phyloP scores from a whole-genome alignment of 2,797 vertebrate genomes.

The Holocentrus rufus region DNA sequence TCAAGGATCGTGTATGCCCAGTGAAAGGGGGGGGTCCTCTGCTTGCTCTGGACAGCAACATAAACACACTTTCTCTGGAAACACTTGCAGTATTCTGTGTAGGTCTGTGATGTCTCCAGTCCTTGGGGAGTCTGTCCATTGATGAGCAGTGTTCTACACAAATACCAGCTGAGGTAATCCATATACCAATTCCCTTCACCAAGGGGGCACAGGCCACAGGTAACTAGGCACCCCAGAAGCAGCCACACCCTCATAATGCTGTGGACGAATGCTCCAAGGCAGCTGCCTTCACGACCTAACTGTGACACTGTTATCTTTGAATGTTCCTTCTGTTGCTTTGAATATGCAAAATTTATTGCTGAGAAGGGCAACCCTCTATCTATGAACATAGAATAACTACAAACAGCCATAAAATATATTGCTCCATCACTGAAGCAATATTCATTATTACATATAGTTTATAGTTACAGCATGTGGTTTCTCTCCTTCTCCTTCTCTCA shows the following conservation, averaged over 20 bases:
- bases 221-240: slow-evolving; percentile 55
- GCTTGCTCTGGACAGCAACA: slow-evolving; percentile 34
- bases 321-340: slow-evolving; percentile 52
- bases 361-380: slow-evolving; percentile 21
- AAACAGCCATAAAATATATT: neutral
- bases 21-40: slow-evolving; percentile 28
- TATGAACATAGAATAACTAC: neutral
- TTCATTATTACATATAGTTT: neutral
- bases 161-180: slow-evolving; percentile 40
- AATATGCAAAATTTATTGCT: slow-evolving; percentile 63
- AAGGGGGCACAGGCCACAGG: slow-evolving; percentile 50
- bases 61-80: slow-evolving; percentile 14
- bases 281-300: neutral
- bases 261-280: slow-evolving; percentile 19
- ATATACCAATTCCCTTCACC: slow-evolving; percentile 36
- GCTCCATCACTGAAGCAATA: neutral
- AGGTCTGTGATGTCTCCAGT: slow-evolving; percentile 9
- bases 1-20: slow-evolving; percentile 35
- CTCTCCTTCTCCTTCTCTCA: neutral
- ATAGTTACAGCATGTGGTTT: neutral
- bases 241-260: slow-evolving; percentile 63
- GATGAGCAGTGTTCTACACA: slow-evolving; percentile 39
- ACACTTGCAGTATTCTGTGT: slow-evolving; percentile 29
- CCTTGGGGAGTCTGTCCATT: slow-evolving; percentile 18
- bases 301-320: slow-evolving; percentile 49